A percentile compares a stretch with the other conserved stretches of the same genome.
phyloP scores from a whole-genome alignment of 2,113 vertebrate species.

The Etheostoma cragini region DNA sequence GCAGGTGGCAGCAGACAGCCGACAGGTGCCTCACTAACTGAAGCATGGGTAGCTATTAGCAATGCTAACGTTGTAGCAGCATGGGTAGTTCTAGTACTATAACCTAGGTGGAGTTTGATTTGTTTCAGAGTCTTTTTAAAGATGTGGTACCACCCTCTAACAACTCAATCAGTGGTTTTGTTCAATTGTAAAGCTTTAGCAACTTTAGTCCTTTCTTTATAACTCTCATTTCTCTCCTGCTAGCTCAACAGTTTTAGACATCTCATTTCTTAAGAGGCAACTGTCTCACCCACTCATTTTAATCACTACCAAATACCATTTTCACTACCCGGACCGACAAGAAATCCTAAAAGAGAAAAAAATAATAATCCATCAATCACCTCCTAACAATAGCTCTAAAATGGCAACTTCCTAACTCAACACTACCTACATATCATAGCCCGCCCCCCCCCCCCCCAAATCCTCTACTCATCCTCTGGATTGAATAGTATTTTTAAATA shows the following conservation, averaged over 20 bases:
- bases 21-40: slow-evolving; percentile 61
- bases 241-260: not conserved
- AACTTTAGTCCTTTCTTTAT: not conserved
- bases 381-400: slow-evolving; percentile 29
- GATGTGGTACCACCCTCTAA: slow-evolving; percentile 79
- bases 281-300: slow-evolving; percentile 5
- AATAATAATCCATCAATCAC: not conserved
- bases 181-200: not conserved
- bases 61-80: slow-evolving; percentile 70
- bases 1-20: slow-evolving; percentile 55
- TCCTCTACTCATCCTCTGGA: not conserved
- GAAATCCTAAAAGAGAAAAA: slow-evolving; percentile 7
- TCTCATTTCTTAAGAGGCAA: not conserved
- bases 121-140: slow-evolving; percentile 8
- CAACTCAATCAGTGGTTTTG: slow-evolving; percentile 67
- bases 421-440: not conserved
- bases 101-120: slow-evolving; percentile 51
- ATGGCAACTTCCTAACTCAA: not conserved
- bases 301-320: slow-evolving; percentile 29
- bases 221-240: not conserved
- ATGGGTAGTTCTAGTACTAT: slow-evolving; percentile 75
- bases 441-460: not conserved
- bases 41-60: slow-evolving; percentile 71
- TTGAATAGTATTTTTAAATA: slow-evolving; percentile 49
- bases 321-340: slow-evolving; percentile 12